These are phyloP conservation scores for Apistogramma diplotaenia DNA, from an alignment of 2,113 vertebrate species.

Conservation along the genomic window DNA sequence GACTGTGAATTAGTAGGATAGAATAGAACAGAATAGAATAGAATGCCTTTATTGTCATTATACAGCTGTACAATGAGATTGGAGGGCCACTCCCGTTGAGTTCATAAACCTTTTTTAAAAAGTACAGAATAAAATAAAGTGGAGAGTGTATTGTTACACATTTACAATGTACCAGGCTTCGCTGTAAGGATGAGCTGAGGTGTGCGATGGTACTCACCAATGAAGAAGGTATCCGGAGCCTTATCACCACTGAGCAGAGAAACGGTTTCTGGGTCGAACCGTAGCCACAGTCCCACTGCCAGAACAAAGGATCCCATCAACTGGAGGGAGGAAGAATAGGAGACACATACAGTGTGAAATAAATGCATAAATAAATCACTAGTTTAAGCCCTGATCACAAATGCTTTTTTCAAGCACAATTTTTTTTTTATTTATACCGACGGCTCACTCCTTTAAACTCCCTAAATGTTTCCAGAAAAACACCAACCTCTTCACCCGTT, in stretches of 20 bases:
- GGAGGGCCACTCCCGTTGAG: no score
- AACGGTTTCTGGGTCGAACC: constrained; percentile 85
- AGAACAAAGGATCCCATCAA: constrained; percentile 89
- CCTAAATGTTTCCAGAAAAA: constrained; percentile 43
- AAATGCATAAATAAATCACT: background rate
- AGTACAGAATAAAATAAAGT: no score
- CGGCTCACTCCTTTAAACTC: background rate
- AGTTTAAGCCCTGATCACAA: background rate
- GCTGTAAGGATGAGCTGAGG: background rate
- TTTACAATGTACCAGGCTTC: background rate
- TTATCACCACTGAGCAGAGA: constrained; percentile 81
- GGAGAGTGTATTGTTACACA: background rate
- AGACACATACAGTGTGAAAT: background rate
- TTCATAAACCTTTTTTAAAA: no score
- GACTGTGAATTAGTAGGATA: background rate
- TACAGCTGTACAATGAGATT: no score
- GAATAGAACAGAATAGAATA: no score
- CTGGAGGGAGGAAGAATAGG: constrained; percentile 52
- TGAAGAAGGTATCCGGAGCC: constrained; percentile 88
- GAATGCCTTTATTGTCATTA: no score
- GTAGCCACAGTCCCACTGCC: constrained; percentile 91
- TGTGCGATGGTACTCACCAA: constrained; percentile 81
- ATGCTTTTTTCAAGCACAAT: background rate
- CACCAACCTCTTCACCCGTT: constrained; percentile 13
- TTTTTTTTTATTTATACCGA: background rate